Conservation (phyloP, 2,113 vertebrate genomes). For the Rhegmatorhina hoffmannsi region DNA sequence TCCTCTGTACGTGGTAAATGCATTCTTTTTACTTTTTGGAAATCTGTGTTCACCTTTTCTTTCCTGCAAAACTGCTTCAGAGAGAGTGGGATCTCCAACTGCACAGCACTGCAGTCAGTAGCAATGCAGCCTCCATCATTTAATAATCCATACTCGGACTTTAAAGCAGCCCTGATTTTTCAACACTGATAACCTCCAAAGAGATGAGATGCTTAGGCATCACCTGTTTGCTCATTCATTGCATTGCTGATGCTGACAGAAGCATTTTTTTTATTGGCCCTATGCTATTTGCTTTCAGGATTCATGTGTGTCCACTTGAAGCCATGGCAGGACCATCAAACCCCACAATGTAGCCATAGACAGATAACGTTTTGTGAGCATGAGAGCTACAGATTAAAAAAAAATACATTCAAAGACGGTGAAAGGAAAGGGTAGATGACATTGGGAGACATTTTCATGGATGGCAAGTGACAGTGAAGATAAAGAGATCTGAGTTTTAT, state of each 20-base stretch:
- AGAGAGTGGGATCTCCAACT: not conserved
- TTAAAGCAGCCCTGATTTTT: not conserved
- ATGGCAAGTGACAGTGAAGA: not conserved
- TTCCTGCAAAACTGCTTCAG: not conserved
- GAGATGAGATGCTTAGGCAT: not conserved
- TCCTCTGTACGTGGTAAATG: not conserved
- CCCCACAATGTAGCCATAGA: not conserved
- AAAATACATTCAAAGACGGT: not conserved
- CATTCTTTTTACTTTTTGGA: not conserved
- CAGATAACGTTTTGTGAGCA: not conserved
- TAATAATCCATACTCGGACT: not conserved
- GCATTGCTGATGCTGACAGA: not conserved
- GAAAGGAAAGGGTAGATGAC: not conserved
- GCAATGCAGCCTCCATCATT: fast-evolving
- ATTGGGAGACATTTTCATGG: not conserved
- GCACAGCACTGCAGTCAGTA: not conserved
- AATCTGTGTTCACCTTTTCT: not conserved
- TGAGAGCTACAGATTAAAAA: not conserved
- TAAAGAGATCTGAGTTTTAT: not conserved
- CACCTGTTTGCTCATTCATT: not conserved
- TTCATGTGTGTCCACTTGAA: not conserved
- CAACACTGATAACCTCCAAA: not conserved
- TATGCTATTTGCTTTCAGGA: not conserved
- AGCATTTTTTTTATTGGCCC: not conserved
- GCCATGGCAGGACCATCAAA: not conserved